Conservation (phyloP, 2,113 vertebrate genomes). For the Tachycineta bicolor region DNA sequence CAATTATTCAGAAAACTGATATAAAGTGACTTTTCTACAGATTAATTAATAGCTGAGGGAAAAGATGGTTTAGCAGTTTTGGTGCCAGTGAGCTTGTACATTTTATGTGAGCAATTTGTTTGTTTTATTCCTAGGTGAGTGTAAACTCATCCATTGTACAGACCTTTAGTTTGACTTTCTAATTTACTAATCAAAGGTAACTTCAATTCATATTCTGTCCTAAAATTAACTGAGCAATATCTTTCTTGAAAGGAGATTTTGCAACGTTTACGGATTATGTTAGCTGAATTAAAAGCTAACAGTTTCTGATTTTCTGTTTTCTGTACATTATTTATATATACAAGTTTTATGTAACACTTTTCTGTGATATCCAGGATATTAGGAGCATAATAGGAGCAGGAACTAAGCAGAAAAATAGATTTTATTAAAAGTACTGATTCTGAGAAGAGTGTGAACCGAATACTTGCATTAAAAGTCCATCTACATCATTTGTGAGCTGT, state of each 20-base stretch:
- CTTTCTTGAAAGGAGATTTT: not conserved
- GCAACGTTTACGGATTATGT: not conserved
- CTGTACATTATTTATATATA: not conserved
- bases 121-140: not conserved
- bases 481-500: not conserved
- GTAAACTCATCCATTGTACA: not conserved
- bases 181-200: not conserved
- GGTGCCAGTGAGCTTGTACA: not conserved
- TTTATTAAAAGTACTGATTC: not conserved
- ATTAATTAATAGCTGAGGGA: constrained; percentile 6
- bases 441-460: not conserved
- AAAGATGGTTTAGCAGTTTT: not conserved
- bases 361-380: not conserved
- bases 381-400: not conserved
- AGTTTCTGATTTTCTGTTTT: not conserved
- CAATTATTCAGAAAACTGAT: not conserved
- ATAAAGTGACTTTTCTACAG: not conserved
- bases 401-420: not conserved
- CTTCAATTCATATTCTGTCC: not conserved
- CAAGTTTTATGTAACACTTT: not conserved
- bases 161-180: not conserved
- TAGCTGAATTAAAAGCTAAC: not conserved
- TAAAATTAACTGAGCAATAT: not conserved
- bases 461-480: not conserved
- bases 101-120: constrained; percentile 21